Base-by-base conservation (phyloP, 2,888 invertebrate genomes). In the Eurois occulta region DNA sequence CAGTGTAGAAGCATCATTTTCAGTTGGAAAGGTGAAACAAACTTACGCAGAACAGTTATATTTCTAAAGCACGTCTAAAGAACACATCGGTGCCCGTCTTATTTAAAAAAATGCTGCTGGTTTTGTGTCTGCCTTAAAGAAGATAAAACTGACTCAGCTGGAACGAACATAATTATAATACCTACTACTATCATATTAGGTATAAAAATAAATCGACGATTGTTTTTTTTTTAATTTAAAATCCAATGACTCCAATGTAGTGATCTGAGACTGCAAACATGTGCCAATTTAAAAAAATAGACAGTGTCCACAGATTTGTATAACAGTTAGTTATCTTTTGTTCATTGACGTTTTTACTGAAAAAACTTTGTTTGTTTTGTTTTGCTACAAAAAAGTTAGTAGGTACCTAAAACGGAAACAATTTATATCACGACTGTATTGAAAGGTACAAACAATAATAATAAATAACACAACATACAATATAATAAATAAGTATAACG, bases 401-500 rank as follows among this genome's bases (percentile, higher is more conserved):
- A 28, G 18, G 13, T 38, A 46, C 11, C 28, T 46, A 24, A 60
- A 75, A 52, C 2, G 48, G 24, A 65, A 65, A 64, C 16, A 28
- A 38, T 3, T 18, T 0, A 24, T 24, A 72, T 28, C 58, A 60
- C 46, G 24, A 16, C 11, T 65, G 1, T 18, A 11, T 41, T 41
- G 16, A 35, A 46, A 65, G 5, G 16, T 8, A 65, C 5, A 24
- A 41, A 68, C n/a, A 24, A 60, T 43, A 80, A 48, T 52, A 65
- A 69, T 58, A 74, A 62, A 69, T 69, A 75, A 75, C 43, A 66
- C 35, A 75, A 32, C 35, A 38, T 32, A 74, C 35, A 68, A 58
- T 21, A 11, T 67, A 72, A 68, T 72, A 79, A 55, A 62, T 80
- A 75, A 78, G 60, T 48, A 38, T 58, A 32, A 58, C 24, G n/a